phyloP scores from a whole-genome alignment of 2,888 invertebrate genomes.

The Acanthopleura granulata region DNA sequence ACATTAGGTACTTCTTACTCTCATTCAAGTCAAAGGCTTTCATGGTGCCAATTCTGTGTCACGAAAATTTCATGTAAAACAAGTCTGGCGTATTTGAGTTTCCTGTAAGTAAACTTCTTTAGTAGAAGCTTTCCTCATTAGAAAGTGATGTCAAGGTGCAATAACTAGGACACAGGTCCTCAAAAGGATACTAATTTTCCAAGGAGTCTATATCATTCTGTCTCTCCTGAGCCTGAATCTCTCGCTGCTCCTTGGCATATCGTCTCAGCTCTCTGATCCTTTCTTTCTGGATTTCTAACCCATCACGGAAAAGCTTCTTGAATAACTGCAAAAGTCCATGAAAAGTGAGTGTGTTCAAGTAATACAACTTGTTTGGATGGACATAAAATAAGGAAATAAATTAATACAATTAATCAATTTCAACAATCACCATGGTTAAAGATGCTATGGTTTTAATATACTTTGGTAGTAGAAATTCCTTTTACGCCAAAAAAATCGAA shows the following conservation, averaged over 20 bases:
- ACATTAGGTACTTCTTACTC: too few species aligned
- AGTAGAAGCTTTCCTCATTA: neutral
- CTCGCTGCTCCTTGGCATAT: constrained; percentile 65
- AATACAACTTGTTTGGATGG: too few species aligned
- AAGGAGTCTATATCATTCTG: constrained; percentile 65
- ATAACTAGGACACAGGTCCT: neutral
- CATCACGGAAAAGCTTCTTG: constrained; percentile 66
- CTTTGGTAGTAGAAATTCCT: neutral
- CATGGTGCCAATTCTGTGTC: too few species aligned
- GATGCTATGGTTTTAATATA: neutral
- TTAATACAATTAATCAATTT: too few species aligned
- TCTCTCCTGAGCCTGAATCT: constrained; percentile 51
- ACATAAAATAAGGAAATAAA: too few species aligned
- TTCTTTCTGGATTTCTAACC: constrained; percentile 66
- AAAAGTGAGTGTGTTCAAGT: too few species aligned
- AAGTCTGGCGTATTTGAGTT: too few species aligned
- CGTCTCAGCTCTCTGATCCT: constrained; percentile 62
- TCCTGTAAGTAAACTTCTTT: too few species aligned
- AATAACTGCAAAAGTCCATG: constrained; percentile 55
- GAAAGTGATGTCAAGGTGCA: neutral
- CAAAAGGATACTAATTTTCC: constrained; percentile 69
- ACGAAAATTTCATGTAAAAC: too few species aligned
- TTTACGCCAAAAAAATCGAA: neutral
- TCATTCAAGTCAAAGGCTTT: too few species aligned
- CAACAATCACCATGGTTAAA: too few species aligned